A percentile compares a stretch with the other conserved stretches of the same genome.
These are phyloP conservation scores for Pristionchus exspectatus DNA, from an alignment of 2,888 invertebrate genomes.

Conservation along the genomic window DNA sequence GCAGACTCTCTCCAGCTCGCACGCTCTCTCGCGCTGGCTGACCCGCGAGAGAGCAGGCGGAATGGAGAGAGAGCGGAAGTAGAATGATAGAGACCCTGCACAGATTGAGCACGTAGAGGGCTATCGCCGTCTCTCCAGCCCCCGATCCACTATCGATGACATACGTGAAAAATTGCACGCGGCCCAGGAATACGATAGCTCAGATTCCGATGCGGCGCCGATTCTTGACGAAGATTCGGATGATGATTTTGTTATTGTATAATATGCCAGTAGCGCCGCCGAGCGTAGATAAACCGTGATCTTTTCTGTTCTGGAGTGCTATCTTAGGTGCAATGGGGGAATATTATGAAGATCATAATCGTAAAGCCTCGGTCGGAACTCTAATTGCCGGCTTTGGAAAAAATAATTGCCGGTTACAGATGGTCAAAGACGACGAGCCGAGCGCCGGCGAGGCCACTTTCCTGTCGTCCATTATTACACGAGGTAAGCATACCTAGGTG, in stretches of 20 bases:
- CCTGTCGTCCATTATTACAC: slow-evolving; percentile 3
- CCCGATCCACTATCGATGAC: not conserved
- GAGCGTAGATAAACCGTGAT: not conserved
- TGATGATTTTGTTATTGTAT: not conserved
- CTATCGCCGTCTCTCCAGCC: no score
- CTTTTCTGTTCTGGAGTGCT: not conserved
- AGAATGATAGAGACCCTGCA: not conserved
- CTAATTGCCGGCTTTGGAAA: no score
- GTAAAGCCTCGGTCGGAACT: no score
- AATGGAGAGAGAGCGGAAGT: slow-evolving; percentile 58
- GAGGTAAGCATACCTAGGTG: not conserved
- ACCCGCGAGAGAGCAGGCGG: no score
- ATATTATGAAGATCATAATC: no score
- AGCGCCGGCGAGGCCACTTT: not conserved
- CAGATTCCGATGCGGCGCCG: not conserved
- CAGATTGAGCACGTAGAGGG: not conserved
- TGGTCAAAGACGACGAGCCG: not conserved
- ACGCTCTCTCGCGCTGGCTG: no score
- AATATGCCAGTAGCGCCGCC: not conserved
- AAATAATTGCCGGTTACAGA: not conserved
- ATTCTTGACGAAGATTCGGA: not conserved
- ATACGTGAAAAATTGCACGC: not conserved
- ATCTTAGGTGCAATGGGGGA: no score
- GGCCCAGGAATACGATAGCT: not conserved
- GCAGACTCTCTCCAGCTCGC: not conserved